Evolutionary conservation across 2,113 vertebrate genomes (phyloP).

Genomic region (Motacilla alba): DNA sequence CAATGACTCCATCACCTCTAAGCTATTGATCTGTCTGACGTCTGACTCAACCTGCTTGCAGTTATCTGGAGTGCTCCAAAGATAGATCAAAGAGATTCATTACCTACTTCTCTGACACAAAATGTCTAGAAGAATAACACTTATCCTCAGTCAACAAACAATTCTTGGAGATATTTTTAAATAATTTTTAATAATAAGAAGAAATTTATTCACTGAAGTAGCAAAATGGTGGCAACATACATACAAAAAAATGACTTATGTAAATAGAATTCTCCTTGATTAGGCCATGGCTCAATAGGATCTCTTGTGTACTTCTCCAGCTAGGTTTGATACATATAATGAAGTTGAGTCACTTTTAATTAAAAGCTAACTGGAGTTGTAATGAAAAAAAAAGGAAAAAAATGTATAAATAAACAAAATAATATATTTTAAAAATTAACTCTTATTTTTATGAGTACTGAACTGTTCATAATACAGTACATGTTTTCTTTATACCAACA

Average conservation of each 20-base stretch:
- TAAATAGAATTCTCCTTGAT: background rate
- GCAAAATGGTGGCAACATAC: background rate
- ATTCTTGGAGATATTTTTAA: background rate
- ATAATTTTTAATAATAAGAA: background rate
- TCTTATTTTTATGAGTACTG: background rate
- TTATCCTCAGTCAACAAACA: background rate
- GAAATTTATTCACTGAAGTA: background rate
- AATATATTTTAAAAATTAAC: rapidly evolving
- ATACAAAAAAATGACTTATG: background rate
- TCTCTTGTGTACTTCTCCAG: background rate
- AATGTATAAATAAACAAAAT: background rate
- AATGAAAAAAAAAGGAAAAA: background rate
- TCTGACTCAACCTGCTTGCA: constrained; percentile 52
- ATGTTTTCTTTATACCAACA: rapidly evolving
- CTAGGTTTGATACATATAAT: background rate
- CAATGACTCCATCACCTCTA: constrained; percentile 24
- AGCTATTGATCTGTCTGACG: constrained; percentile 66
- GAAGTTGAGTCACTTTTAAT: background rate
- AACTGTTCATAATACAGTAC: background rate
- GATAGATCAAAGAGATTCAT: constrained; percentile 32
- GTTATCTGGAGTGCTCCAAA: constrained; percentile 46
- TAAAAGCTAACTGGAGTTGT: background rate
- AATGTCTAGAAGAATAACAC: background rate
- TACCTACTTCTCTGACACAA: constrained; percentile 1
- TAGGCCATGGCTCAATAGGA: background rate